phyloP scores from a whole-genome alignment of 2,113 vertebrate species.

The Carassius carassius region DNA sequence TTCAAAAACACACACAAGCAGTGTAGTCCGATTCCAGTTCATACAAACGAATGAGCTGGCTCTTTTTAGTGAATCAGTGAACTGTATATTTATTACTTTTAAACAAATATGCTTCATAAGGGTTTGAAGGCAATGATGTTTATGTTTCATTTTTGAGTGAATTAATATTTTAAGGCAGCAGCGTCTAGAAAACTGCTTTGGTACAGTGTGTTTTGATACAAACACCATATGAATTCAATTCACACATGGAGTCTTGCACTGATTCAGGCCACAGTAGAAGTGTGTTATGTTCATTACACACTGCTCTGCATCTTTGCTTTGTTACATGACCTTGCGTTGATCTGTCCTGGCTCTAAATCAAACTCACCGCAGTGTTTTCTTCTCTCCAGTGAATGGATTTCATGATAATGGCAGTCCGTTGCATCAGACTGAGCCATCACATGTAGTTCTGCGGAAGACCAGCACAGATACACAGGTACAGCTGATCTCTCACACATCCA shows the following conservation, averaged over 20 bases:
- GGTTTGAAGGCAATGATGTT: no score
- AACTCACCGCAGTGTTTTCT: constrained; percentile 35
- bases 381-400: constrained; percentile 90
- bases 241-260: neutral
- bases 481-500: neutral
- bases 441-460: constrained; percentile 81
- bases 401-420: constrained; percentile 83
- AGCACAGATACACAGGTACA: constrained; percentile 87
- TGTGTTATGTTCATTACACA: neutral
- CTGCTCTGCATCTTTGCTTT: neutral
- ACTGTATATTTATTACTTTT: no score
- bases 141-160: no score
- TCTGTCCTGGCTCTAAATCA: neutral
- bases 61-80: neutral
- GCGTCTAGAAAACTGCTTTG: neutral
- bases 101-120: no score
- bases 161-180: neutral
- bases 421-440: constrained; percentile 81
- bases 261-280: neutral
- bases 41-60: no score
- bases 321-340: neutral
- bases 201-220: neutral
- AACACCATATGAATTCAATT: neutral
- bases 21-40: neutral
- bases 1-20: no score